Evolutionary conservation across 2,797 vertebrate species (phyloP), one percentile per base, ranked within the genome.

Genomic region (Melopsittacus undulatus): DNA sequence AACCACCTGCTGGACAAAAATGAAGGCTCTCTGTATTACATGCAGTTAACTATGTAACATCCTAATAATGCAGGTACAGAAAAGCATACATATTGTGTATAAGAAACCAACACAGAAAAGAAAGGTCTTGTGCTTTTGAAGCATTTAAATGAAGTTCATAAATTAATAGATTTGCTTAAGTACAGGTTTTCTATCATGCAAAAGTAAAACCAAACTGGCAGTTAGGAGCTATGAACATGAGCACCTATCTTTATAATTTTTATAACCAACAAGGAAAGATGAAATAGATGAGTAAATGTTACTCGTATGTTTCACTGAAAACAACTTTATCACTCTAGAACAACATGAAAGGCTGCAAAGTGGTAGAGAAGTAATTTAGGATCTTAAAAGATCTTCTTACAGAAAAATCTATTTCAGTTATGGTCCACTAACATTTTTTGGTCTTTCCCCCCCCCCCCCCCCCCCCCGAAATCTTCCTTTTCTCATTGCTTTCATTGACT

Each of bases 401-500:
- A 82, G 54, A 75, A 96, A 95, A 92, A 78, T 68, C 11, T 49
- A 40, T 74, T 86, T 83, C 42, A 81, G 1, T 40, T 76, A 36
- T 57, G 22, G 10, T 48, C 26, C 57, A 38, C 23, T 26, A 67
- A 19, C 18, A 82, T 76, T 84, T 86, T 91, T 66, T 21, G 8
- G 19, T 36, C 27, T 51, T 17, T 29, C 43, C n/a, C 40, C 79
- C 43, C 57, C 57, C 52, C 38, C 43, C 29, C 43, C n/a, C 40
- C 79, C 43, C 57, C 57, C 52, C 38, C 43, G 72, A 84, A 95
- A 93, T 89, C 62, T 88, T 94, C 11, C 84, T 74, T 76, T 94
- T 92, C 69, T 80, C 46, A 59, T 66, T 80, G 38, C 32, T 87
- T 72, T 64, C 40, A 74, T 5, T 80, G 48, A 62, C n/a, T 82